phyloP scores from a whole-genome alignment of 2,113 vertebrate genomes.

The Nettapus auritus region DNA sequence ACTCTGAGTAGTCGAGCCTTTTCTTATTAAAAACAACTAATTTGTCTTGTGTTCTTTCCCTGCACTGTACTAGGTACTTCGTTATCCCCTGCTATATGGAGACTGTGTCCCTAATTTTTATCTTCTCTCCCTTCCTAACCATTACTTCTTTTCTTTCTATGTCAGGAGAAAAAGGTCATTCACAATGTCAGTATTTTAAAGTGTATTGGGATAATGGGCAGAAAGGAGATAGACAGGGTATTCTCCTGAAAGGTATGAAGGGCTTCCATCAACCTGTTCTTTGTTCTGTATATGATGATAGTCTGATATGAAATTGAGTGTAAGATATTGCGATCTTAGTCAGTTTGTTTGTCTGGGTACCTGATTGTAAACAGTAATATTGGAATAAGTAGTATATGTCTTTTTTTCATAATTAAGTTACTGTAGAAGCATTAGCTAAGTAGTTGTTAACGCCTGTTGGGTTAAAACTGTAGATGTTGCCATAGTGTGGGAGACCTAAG shows the following conservation, averaged over 20 bases:
- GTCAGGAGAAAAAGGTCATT: slow-evolving; percentile 71
- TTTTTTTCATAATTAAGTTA: neutral
- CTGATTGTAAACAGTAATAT: neutral
- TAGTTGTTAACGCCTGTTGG: neutral
- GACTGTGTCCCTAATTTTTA: slow-evolving; percentile 55
- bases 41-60: slow-evolving; percentile 39
- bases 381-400: neutral
- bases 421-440: neutral
- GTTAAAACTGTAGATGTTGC: neutral
- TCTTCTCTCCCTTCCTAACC: slow-evolving; percentile 62
- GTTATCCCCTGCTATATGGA: slow-evolving; percentile 35
- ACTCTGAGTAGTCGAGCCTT: neutral
- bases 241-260: slow-evolving; percentile 68
- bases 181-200: slow-evolving; percentile 70
- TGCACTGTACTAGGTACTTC: slow-evolving; percentile 15
- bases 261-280: slow-evolving; percentile 57
- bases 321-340: neutral
- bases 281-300: slow-evolving; percentile 58
- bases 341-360: slow-evolving; percentile 10
- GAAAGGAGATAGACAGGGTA: slow-evolving; percentile 71
- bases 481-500: neutral
- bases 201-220: slow-evolving; percentile 71
- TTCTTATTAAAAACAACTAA: slow-evolving; percentile 1
- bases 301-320: slow-evolving; percentile 28
- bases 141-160: slow-evolving; percentile 68